Evolutionary conservation across 2,113 vertebrate genomes (phyloP).

Genomic region (Mesembrinibis cayennensis): DNA sequence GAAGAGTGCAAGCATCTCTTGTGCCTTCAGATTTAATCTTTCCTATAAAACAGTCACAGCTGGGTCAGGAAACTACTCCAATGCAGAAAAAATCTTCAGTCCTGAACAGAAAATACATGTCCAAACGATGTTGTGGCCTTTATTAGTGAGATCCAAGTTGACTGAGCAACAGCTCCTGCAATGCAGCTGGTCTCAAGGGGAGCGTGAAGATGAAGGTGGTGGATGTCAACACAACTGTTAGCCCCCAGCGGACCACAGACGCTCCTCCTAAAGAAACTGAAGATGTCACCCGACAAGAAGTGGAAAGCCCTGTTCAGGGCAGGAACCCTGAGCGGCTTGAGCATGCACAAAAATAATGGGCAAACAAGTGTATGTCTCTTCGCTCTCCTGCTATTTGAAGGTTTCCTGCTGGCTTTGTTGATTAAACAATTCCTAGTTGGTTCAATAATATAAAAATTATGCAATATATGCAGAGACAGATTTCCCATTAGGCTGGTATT

Average conservation of each 20-base stretch:
- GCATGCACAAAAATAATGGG: not conserved
- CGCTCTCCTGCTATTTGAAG: not conserved
- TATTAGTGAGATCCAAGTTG: not conserved
- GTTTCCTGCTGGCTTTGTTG: conserved; percentile 24
- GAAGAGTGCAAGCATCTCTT: not conserved
- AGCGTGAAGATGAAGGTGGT: not conserved
- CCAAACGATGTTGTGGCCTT: not conserved
- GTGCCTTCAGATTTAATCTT: not conserved
- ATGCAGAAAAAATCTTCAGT: not conserved
- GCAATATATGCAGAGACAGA: not conserved
- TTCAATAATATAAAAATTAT: not conserved
- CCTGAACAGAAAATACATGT: not conserved
- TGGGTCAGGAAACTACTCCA: not conserved
- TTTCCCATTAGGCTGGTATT: conserved; percentile 6
- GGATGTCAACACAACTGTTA: not conserved
- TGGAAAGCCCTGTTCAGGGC: not conserved
- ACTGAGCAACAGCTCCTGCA: not conserved
- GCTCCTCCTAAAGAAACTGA: not conserved
- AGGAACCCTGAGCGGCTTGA: not conserved
- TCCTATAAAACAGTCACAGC: not conserved
- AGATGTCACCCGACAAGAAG: not conserved
- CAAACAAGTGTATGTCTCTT: not conserved
- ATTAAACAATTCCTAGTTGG: conserved; percentile 16
- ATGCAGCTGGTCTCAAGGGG: not conserved
- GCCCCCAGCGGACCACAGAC: not conserved